Conservation (phyloP, 2,113 vertebrate species). For the Zeus faber region DNA sequence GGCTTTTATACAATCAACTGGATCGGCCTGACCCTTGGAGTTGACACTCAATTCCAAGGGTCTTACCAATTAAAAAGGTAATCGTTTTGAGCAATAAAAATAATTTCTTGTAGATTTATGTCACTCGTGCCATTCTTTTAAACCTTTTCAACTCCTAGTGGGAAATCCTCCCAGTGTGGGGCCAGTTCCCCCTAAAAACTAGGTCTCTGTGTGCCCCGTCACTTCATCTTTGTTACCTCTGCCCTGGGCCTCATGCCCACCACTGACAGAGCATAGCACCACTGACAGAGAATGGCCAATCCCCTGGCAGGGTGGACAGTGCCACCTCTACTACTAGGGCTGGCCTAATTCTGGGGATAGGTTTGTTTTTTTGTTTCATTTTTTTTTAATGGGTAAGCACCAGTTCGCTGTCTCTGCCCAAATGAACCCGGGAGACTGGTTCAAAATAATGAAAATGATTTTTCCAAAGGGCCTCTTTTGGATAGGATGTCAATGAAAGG, state of each 20-base stretch:
- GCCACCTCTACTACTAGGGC: conserved; percentile 40
- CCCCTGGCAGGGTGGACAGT: conserved; percentile 36
- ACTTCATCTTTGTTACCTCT: conserved; percentile 17
- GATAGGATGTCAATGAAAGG: conserved; percentile 47
- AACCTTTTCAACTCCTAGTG: neutral
- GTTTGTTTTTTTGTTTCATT: conserved; percentile 14
- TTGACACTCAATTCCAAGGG: too few species aligned
- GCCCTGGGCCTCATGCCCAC: conserved; percentile 51
- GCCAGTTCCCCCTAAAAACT: conserved; percentile 28
- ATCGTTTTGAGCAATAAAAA: too few species aligned
- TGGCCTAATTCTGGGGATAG: conserved; percentile 28
- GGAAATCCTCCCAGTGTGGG: neutral
- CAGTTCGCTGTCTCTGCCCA: conserved; percentile 39
- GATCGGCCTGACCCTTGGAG: too few species aligned
- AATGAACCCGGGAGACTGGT: conserved; percentile 24
- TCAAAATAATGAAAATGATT: conserved; percentile 15
- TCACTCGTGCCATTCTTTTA: neutral
- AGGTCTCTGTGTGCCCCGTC: conserved; percentile 46
- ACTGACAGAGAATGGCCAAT: conserved; percentile 18
- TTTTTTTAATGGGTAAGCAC: conserved; percentile 40
- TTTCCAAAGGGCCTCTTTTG: neutral
- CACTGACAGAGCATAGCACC: conserved; percentile 34
- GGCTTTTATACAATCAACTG: too few species aligned
- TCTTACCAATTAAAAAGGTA: too few species aligned
- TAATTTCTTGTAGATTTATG: too few species aligned